These are phyloP conservation scores for Acanthisitta chloris DNA, from an alignment of 2,113 vertebrate species.

Conservation along the genomic window DNA sequence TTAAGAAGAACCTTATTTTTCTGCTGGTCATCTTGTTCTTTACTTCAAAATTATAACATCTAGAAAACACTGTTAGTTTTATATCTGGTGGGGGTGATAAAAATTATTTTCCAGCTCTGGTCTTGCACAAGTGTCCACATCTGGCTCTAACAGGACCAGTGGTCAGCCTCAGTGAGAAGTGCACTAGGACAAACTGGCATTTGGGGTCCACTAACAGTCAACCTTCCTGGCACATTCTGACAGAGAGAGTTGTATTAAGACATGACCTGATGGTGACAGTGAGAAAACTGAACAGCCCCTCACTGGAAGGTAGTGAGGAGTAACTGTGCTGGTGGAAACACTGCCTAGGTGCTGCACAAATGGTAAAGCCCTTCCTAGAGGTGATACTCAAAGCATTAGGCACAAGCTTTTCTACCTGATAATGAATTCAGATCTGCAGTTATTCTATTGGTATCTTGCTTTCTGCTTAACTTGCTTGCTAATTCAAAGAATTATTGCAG, in stretches of 20 bases:
- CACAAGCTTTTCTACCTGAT: background rate
- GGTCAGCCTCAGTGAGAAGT: background rate
- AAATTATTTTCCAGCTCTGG: background rate
- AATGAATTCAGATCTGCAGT: background rate
- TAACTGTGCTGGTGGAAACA: background rate
- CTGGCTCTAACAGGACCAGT: background rate
- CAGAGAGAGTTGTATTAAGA: background rate
- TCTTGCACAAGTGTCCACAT: background rate
- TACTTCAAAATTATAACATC: background rate
- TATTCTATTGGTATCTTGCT: accelerated
- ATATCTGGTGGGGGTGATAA: background rate
- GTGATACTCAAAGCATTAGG: background rate
- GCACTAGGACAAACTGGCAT: background rate
- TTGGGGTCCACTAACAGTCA: background rate
- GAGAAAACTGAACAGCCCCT: background rate
- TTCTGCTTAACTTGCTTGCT: background rate
- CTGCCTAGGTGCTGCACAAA: background rate
- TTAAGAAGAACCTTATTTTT: background rate
- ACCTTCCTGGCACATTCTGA: background rate
- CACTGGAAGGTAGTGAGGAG: background rate
- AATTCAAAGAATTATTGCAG: background rate
- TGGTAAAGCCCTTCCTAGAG: background rate
- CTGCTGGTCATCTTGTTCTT: background rate
- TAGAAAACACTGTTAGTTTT: background rate
- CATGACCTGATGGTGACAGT: background rate